Base-by-base conservation (phyloP, 2,797 vertebrate genomes). In the Peromyscus attwateri region DNA sequence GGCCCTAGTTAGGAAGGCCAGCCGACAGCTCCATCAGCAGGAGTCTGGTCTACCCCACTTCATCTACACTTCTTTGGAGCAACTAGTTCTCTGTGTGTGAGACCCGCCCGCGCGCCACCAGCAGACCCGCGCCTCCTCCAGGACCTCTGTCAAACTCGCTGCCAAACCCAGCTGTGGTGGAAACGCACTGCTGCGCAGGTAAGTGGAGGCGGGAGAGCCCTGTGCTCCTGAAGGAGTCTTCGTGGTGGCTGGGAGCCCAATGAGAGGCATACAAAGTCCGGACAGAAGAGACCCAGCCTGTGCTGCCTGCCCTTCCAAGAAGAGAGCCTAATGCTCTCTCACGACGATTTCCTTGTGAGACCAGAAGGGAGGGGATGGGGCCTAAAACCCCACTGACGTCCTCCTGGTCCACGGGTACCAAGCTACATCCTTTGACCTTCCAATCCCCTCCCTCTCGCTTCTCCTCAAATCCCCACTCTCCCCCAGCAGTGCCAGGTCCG, bases 31-130 rank as follows among this genome's bases (percentile, higher is more conserved):
- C 11, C 49, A 37, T 70, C 27, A 7, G 23, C 89, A 23, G 60
- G 77, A 23, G 14, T 79, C 85, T 29, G 46, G 55, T 89, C 21
- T 76, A 21, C 40, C 23, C 40, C 76, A 79, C 83, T 96, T 92
- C 95, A 95, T 97, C 96, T 80, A 97, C 91, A 66, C 94, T 95
- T 89, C 71, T 77, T 70, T 0, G 2, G 89, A 96, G 96, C 97
- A 97, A 97, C 97, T 97, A 97, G 97, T 98, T 95, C 97, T 62
- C 46, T 2, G 29, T 29, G 37, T 87, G 84, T 70, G 46, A 77
- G 91, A 97, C 95, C 92, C 75, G 87, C 97, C 95, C 14, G 85
- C 92, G 93, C 80, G 46, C 96, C 81, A 9, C 88, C 3, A 70
- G 82, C 46, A 23, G 90, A 80, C 93, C 64, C 0, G 82, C 64